These are phyloP conservation scores for Tinamus guttatus DNA, from an alignment of 2,113 vertebrate genomes.

Conservation along the genomic window DNA sequence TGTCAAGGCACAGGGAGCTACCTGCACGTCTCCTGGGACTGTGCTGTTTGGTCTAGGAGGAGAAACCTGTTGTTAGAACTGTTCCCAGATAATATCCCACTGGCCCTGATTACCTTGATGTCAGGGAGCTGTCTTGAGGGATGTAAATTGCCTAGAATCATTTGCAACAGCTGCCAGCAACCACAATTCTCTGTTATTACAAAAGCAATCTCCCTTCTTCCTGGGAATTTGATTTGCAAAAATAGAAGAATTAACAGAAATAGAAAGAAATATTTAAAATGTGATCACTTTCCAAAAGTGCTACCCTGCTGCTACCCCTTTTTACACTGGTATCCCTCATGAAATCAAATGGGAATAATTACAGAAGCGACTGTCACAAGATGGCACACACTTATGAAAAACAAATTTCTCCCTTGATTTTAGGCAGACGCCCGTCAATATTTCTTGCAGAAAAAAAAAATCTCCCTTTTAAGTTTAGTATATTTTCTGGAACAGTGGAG, in stretches of 20 bases:
- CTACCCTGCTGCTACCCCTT: background rate
- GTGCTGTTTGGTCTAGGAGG: slow-evolving; percentile 44
- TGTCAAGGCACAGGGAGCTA: slow-evolving; percentile 2
- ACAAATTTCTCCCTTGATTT: slow-evolving; percentile 49
- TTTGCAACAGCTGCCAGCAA: slow-evolving; percentile 73
- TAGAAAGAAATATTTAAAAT: slow-evolving; percentile 43
- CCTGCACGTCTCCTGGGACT: background rate
- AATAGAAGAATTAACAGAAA: slow-evolving; percentile 65
- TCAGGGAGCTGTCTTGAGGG: slow-evolving; percentile 62
- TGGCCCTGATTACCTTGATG: slow-evolving; percentile 71
- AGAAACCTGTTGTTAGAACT: slow-evolving; percentile 52
- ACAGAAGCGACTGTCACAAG: slow-evolving; percentile 29
- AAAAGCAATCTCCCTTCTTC: slow-evolving; percentile 70
- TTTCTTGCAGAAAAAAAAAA: slow-evolving; percentile 59
- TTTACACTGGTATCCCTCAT: slow-evolving; percentile 12
- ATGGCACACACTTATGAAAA: slow-evolving; percentile 43
- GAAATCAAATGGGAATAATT: slow-evolving; percentile 44
- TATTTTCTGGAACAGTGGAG: slow-evolving; percentile 71
- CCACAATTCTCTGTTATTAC: slow-evolving; percentile 67
- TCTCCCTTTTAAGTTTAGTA: slow-evolving; percentile 62
- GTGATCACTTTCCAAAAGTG: slow-evolving; percentile 27
- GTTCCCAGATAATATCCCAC: slow-evolving; percentile 66
- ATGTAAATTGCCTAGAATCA: slow-evolving; percentile 61
- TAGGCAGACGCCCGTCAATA: slow-evolving; percentile 42
- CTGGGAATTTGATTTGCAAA: slow-evolving; percentile 66